Conservation (phyloP, 1,140 invertebrate species). For the Pogonomyrmex barbatus region DNA sequence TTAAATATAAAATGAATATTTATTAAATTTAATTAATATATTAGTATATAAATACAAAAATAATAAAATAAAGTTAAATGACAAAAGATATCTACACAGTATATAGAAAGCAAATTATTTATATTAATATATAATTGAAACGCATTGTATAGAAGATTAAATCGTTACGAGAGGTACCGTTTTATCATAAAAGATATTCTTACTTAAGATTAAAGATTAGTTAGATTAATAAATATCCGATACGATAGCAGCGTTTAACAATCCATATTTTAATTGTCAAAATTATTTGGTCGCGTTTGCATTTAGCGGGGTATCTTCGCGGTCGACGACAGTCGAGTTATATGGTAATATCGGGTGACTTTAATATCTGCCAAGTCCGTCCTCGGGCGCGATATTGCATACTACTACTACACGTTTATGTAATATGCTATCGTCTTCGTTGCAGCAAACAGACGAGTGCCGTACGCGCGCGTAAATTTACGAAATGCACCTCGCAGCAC, state of each 20-base stretch:
- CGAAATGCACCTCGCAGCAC: background rate
- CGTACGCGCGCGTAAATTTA: constrained; percentile 25
- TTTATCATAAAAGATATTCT: background rate
- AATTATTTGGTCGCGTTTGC: constrained; percentile 53
- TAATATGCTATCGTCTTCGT: constrained; percentile 51
- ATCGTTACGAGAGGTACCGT: background rate
- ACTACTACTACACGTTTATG: constrained; percentile 32
- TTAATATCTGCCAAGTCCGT: constrained; percentile 57
- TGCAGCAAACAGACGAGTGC: constrained; percentile 34
- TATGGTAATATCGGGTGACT: constrained; percentile 32
- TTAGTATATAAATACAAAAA: too few species aligned
- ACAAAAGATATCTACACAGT: background rate
- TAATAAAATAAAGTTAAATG: background rate
- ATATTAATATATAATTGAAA: background rate
- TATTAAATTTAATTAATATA: too few species aligned
- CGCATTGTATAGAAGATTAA: background rate
- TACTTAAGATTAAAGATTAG: background rate
- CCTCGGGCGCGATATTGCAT: constrained; percentile 15
- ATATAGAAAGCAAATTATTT: background rate
- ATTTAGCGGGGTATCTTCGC: constrained; percentile 35
- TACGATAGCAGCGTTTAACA: constrained; percentile 14
- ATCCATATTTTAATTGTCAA: constrained; percentile 65
- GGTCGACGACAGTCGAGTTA: constrained; percentile 8
- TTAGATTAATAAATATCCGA: constrained; percentile 9
- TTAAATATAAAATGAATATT: background rate